Conservation (phyloP, 2,888 invertebrate species). For the Acrocyrtus sp. region DNA sequence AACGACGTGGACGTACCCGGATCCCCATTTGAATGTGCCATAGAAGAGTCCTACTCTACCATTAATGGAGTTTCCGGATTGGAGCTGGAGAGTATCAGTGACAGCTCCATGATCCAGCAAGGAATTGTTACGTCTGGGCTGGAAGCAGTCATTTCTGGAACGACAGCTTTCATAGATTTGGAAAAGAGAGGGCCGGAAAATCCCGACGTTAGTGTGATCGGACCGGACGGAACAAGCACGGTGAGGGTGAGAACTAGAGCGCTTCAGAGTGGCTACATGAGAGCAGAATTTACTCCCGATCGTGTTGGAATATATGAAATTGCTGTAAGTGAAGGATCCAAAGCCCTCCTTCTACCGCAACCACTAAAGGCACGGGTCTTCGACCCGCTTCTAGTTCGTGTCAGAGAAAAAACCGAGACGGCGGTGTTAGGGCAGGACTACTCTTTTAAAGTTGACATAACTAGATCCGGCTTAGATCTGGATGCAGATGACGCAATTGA, state of each 20-base stretch:
- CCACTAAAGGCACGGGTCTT: slow-evolving; percentile 78
- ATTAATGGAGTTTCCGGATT: slow-evolving; percentile 59
- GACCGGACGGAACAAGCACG: slow-evolving; percentile 69
- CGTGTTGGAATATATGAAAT: slow-evolving; percentile 81
- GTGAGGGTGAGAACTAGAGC: slow-evolving; percentile 59
- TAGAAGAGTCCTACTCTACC: slow-evolving; percentile 64
- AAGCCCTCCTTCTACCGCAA: slow-evolving; percentile 73
- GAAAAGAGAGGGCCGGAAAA: slow-evolving; percentile 69
- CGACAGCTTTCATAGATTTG: slow-evolving; percentile 67
- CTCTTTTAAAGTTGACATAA: slow-evolving; percentile 80
- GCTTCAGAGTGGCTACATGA: slow-evolving; percentile 67
- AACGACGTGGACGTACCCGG: slow-evolving; percentile 72
- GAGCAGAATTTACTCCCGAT: slow-evolving; percentile 81
- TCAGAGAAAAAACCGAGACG: slow-evolving; percentile 80
- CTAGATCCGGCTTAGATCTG: slow-evolving; percentile 76
- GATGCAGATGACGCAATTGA: slow-evolving; percentile 76
- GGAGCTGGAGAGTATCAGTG: slow-evolving; percentile 61
- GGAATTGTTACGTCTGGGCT: slow-evolving; percentile 65
- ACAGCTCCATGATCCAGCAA: slow-evolving; percentile 59
- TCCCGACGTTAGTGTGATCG: slow-evolving; percentile 69
- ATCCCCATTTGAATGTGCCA: slow-evolving; percentile 85
- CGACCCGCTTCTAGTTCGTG: slow-evolving; percentile 78
- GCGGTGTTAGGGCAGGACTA: slow-evolving; percentile 81
- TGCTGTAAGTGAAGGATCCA: slow-evolving; percentile 73
- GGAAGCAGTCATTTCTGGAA: slow-evolving; percentile 67